Base-by-base conservation (phyloP, 2,113 vertebrate genomes). In the Neodontobutis hainanensis region DNA sequence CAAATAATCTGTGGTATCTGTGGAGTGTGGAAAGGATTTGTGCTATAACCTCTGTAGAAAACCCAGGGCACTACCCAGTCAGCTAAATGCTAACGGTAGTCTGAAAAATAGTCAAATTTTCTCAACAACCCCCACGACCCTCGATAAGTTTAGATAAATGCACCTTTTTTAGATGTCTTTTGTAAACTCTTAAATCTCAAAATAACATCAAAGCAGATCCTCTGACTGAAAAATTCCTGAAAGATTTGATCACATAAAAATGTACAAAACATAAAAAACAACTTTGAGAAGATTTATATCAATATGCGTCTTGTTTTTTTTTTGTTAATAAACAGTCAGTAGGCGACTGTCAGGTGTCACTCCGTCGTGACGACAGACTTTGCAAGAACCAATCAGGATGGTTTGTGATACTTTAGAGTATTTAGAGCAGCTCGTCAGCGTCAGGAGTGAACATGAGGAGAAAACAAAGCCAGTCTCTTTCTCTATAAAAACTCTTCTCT, bases 221-320 rank as follows among this genome's bases (percentile, higher is more conserved):
- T 88, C 91, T 94, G 94, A 90, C 94, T 96, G 95, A 96, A 98
- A 98, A 97, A 95, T 94, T 92, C 89, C 91, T 94, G 95, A 96
- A 98, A 95, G 94, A 92, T 92, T 93, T 93, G 84, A 94, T 95
- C 89, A 95, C 95, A 94, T 97, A 96, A 93, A 98, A 97, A 95
- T 93, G 83, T 77, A 95, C 93, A 93, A 95, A 96, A 93, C 72
- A 68, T 90, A 92, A 93, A 94, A 93, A 95, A 78, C 75, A 95
- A 95, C 83, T 86, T 82, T 69, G 85, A 78, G 69, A 84, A 75
- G 75, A 84, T 88, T 73, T 43, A 60, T 70, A 69, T 70, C 53
- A 62, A 50, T 92, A 87, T 78, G 63, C 72, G 89, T 89, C 73
- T 90, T 70, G 35, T 83, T 75, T 86, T 38, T 73, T 92, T 64